Conservation (phyloP, 2,113 vertebrate genomes). For the Orycteropus afer region DNA sequence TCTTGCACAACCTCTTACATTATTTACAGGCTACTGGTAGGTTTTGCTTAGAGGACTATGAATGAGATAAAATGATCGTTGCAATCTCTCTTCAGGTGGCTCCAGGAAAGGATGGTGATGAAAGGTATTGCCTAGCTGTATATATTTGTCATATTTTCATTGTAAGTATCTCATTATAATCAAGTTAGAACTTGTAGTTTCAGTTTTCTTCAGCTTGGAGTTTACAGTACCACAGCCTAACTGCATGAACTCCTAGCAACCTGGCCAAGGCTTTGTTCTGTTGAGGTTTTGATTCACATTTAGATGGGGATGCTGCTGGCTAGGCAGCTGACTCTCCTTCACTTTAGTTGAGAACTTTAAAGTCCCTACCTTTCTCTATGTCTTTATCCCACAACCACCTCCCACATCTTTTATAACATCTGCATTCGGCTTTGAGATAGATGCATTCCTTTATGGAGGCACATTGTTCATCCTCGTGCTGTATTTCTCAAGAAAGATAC, state of each 20-base stretch:
- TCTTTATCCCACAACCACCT: not conserved
- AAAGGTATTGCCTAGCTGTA: not conserved
- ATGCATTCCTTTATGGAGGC: not conserved
- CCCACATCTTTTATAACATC: not conserved
- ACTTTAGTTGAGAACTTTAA: not conserved
- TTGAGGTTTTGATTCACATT: not conserved
- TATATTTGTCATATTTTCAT: not conserved
- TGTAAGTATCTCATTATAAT: not conserved
- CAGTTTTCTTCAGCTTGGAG: not conserved
- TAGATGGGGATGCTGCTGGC: not conserved
- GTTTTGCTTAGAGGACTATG: constrained; percentile 1
- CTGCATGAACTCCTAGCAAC: not conserved
- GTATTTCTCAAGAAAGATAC: constrained; percentile 22
- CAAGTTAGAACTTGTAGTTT: not conserved
- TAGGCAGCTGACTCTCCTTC: not conserved
- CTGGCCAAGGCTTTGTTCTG: not conserved
- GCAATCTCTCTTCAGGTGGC: not conserved
- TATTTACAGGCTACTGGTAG: not conserved
- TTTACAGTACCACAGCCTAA: not conserved
- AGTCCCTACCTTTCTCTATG: not conserved
- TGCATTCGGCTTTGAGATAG: not conserved
- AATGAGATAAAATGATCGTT: not conserved
- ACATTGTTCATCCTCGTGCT: not conserved
- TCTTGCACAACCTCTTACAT: not conserved
- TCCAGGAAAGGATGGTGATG: not conserved